Percentiles rank a stretch among this genome's conserved stretches.
Evolutionary conservation across 2,797 vertebrate species (phyloP).

Genomic region (Capromys pilorides): DNA sequence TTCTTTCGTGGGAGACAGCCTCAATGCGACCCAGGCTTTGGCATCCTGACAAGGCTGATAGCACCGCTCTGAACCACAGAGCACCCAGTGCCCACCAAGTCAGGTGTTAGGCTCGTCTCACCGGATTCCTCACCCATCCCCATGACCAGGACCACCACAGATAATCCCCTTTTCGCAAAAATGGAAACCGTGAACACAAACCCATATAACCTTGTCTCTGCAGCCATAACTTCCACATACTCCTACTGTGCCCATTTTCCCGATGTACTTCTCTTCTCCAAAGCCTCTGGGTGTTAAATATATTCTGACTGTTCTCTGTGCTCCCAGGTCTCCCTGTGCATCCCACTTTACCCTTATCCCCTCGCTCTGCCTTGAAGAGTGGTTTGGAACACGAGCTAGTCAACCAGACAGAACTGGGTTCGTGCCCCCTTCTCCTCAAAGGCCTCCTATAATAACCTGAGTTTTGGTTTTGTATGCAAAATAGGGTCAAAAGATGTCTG

Average conservation of each 20-base stretch:
- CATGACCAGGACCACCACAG: neutral
- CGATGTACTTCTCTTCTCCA: neutral
- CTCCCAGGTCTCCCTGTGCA: neutral
- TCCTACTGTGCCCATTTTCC: neutral
- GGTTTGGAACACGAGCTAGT: conserved; percentile 17
- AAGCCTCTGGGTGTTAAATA: neutral
- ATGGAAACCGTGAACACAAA: conserved; percentile 9
- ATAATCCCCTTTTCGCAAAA: conserved; percentile 12
- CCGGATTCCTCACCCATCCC: neutral
- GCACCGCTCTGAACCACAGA: neutral
- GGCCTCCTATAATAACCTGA: neutral
- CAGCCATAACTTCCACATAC: neutral
- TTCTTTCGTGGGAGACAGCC: neutral
- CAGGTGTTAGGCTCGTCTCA: neutral
- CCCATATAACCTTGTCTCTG: neutral
- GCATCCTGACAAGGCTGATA: neutral
- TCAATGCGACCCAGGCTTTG: neutral
- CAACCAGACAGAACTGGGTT: neutral
- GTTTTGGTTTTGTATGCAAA: conserved; percentile 40
- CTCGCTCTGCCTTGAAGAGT: neutral
- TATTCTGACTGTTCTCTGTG: neutral
- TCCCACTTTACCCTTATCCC: neutral
- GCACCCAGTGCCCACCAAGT: neutral
- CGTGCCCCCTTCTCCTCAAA: neutral
- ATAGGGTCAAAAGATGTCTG: conserved; percentile 16